A percentile compares a stretch with the other conserved stretches of the same genome.
These are phyloP conservation scores for Stramonita haemastoma DNA, from an alignment of 2,888 invertebrate genomes.

Conservation along the genomic window DNA sequence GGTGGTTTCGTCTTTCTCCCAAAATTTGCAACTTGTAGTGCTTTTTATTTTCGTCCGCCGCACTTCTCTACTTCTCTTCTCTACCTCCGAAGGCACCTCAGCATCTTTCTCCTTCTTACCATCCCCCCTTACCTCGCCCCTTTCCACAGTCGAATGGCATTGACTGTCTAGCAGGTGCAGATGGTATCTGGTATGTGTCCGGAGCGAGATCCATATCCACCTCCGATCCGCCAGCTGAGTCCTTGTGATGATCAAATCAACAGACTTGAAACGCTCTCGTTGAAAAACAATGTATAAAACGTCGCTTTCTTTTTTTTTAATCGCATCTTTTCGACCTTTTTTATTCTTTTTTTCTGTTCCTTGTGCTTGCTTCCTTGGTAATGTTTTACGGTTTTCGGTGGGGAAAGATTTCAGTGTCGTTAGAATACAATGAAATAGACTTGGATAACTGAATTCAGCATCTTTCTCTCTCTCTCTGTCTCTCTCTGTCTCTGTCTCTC, in stretches of 20 bases:
- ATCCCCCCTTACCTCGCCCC: no score
- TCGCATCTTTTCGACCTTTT: background rate
- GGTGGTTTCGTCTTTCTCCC: background rate
- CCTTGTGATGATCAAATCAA: no score
- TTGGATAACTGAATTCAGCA: background rate
- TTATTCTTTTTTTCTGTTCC: background rate
- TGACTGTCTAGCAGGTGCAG: no score
- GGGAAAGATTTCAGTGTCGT: no score
- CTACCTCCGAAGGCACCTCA: background rate
- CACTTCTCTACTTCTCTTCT: background rate
- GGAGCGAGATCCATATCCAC: no score
- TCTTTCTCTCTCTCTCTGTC: background rate
- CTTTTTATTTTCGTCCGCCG: background rate
- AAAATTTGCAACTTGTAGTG: background rate
- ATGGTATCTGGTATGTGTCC: no score
- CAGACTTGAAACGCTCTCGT: no score
- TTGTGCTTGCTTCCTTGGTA: background rate
- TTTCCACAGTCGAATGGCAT: no score
- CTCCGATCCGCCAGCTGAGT: no score
- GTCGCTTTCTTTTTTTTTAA: background rate
- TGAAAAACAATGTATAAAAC: no score
- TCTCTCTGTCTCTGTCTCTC: constrained; percentile 4
- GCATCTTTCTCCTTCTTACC: background rate
- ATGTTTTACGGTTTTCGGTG: no score
- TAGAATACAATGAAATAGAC: background rate